Base-by-base conservation (phyloP, 1,140 invertebrate genomes). In the Zaprionus lachaisei region DNA sequence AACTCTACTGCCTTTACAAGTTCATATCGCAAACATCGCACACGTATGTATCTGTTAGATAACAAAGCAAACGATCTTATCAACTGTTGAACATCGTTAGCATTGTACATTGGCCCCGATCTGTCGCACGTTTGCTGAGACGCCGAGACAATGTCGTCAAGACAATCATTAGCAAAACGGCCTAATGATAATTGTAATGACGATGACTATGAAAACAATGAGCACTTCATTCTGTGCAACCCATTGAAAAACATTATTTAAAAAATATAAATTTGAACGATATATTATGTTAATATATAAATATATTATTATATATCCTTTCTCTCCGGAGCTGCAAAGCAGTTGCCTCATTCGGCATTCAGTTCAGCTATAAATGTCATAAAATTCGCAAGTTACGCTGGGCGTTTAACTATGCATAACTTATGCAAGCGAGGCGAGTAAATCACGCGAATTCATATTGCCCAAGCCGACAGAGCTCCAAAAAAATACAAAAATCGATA, bases 261-360 rank as follows among this genome's bases (percentile, higher is more conserved):
- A 22, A 51, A 37, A 57, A 31, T 4, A 38, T 56, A 51, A 57
- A 31, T 22, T 17, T 47, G 58, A 57, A 11, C 31, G 31, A 61
- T 65, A 49, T 56, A 55, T 17, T 31, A 17, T 56, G 31, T 56
- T 11, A 15, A n/a, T 24, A 38, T 24, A 37, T 37, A 37, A 15
- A 60, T n/a, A 26, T 38, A 5, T 60, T 37, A 37, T 3, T 47
- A 14, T 47, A 15, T 38, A 5, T 54, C 31, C 31, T 34, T 11
- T 34, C 31, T 34, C 31, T 11, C 22, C 3, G 11, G n/a, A 22
- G 47, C 28, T 49, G 9, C 22, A 58, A 64, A 31, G 57, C 34
- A 64, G 54, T 44, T 71, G 64, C 80, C 38, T 82, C 65, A 83
- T 83, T 83, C 77, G 72, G 77, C 80, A 83, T 83, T 83, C 77